Evolutionary conservation across 1,140 invertebrate genomes (phyloP).

Genomic region (Calliopsis andreniformis): DNA sequence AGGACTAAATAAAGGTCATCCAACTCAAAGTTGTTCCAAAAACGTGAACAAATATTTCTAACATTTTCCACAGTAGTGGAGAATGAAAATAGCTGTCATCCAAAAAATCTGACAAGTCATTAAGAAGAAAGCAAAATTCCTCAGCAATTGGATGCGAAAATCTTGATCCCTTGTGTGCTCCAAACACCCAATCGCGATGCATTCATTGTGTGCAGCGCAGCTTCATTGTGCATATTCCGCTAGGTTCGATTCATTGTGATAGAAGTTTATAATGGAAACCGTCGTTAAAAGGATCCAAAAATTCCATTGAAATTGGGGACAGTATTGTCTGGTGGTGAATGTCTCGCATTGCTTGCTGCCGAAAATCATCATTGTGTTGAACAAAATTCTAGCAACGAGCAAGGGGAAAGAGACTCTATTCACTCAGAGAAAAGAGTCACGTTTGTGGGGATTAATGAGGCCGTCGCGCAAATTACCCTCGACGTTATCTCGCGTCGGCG

Average conservation of each 20-base stretch:
- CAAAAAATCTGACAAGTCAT: too few relatives aligned
- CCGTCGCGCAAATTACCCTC: constrained; percentile 66
- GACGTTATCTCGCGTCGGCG: constrained; percentile 57
- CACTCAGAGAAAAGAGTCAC: neutral
- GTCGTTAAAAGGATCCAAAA: neutral
- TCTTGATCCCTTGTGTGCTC: too few relatives aligned
- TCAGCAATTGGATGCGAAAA: too few relatives aligned
- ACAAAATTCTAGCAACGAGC: neutral
- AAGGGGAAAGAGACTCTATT: neutral
- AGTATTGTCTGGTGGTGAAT: neutral
- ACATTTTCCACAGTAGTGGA: too few relatives aligned
- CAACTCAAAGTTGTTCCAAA: too few relatives aligned
- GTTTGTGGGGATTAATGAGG: constrained; percentile 57
- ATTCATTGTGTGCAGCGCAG: neutral
- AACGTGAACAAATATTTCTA: too few relatives aligned
- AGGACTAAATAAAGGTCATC: too few relatives aligned
- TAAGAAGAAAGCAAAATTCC: too few relatives aligned
- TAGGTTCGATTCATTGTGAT: neutral
- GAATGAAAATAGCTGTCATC: too few relatives aligned
- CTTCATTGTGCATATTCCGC: neutral
- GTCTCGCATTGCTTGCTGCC: neutral
- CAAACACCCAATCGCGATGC: neutral
- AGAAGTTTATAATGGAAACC: neutral
- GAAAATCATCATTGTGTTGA: constrained; percentile 12
- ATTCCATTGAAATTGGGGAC: neutral